These are phyloP conservation scores for Dasypogon diadema DNA, from an alignment of 2,888 invertebrate genomes.

Conservation along the genomic window DNA sequence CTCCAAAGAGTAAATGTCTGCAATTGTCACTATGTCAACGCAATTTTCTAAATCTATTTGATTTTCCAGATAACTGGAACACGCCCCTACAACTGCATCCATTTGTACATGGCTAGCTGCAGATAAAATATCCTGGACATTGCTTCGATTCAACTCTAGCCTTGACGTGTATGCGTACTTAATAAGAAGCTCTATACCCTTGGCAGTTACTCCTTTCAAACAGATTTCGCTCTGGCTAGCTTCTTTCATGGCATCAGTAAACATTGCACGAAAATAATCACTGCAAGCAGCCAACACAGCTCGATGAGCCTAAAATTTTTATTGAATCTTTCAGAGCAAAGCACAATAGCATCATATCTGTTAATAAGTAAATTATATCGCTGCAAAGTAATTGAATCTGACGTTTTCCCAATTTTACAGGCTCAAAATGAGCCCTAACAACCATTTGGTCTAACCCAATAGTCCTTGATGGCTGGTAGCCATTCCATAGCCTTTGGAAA, in stretches of 20 bases:
- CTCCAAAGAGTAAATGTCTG: conserved; percentile 76
- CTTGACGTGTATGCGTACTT: conserved; percentile 79
- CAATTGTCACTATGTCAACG: conserved; percentile 77
- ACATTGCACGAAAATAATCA: conserved; percentile 83
- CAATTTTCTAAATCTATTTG: conserved; percentile 79
- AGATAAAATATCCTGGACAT: conserved; percentile 77
- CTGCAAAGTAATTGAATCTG: no score
- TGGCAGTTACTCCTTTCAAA: conserved; percentile 76
- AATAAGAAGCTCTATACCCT: conserved; percentile 74
- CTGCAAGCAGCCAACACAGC: conserved; percentile 79
- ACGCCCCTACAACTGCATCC: conserved; percentile 75
- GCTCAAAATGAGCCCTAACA: no score
- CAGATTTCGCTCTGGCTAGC: conserved; percentile 75
- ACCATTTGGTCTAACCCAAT: no score
- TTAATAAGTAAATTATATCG: no score
- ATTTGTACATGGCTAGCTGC: conserved; percentile 78
- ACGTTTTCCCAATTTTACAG: no score
- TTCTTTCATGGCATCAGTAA: conserved; percentile 77
- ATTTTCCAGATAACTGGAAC: conserved; percentile 75
- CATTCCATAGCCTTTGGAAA: no score
- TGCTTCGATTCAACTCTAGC: conserved; percentile 73
- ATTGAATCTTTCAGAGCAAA: no score
- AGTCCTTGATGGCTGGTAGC: no score
- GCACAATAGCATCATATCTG: no score
- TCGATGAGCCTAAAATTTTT: conserved; percentile 73